phyloP scores from a whole-genome alignment of 1,140 invertebrate genomes.

The Oppia nitens region DNA sequence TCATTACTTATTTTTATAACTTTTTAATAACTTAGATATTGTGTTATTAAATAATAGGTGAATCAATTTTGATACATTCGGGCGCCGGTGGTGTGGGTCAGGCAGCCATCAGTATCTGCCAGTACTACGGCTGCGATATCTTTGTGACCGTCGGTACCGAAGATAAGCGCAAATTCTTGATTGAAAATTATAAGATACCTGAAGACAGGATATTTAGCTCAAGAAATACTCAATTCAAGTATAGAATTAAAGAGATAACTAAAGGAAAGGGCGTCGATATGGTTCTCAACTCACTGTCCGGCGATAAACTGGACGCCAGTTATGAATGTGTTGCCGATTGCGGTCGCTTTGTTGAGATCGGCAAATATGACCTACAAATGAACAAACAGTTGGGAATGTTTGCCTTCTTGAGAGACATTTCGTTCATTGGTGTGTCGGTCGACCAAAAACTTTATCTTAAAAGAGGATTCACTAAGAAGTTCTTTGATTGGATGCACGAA shows the following conservation, averaged over 20 bases:
- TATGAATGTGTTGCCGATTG: too few relatives aligned
- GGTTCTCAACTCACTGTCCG: conserved; percentile 47
- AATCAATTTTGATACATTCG: conserved; percentile 76
- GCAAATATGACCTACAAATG: too few relatives aligned
- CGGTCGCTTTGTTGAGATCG: too few relatives aligned
- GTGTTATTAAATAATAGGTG: too few relatives aligned
- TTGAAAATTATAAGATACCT: conserved; percentile 64
- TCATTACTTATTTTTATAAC: too few relatives aligned
- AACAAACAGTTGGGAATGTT: too few relatives aligned
- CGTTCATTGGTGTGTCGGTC: too few relatives aligned
- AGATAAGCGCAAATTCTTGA: conserved; percentile 74
- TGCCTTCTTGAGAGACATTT: too few relatives aligned
- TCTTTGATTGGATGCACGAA: conserved; percentile 42
- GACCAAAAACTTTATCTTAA: conserved; percentile 21
- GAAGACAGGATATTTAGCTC: conserved; percentile 74
- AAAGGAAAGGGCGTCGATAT: conserved; percentile 48
- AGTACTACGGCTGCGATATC: too few relatives aligned
- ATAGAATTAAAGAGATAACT: conserved; percentile 56
- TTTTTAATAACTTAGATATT: too few relatives aligned
- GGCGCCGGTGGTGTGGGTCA: conserved; percentile 88
- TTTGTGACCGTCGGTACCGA: conserved; percentile 66
- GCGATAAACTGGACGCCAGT: too few relatives aligned
- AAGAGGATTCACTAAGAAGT: conserved; percentile 29
- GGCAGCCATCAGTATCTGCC: conserved; percentile 83
- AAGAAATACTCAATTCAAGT: conserved; percentile 73